A percentile compares a stretch with the other conserved stretches of the same genome.
phyloP scores from a whole-genome alignment of 2,888 invertebrate genomes.

The Euproctis similis region DNA sequence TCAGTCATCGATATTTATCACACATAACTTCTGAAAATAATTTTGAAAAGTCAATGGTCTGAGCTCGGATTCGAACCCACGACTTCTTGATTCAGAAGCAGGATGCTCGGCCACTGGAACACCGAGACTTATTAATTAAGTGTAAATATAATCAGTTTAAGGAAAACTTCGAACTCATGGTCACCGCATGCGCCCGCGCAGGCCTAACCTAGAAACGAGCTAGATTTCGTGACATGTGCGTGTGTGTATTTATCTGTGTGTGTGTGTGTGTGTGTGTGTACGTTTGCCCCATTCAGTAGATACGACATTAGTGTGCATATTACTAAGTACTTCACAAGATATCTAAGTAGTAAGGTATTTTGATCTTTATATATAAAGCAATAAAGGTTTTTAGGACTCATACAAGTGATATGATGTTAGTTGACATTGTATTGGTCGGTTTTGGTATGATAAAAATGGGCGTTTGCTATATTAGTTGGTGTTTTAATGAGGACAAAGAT shows the following conservation, averaged over 20 bases:
- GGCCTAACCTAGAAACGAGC: constrained; percentile 69
- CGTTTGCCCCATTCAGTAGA: constrained; percentile 48
- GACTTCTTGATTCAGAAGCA: too few relatives aligned
- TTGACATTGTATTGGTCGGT: constrained; percentile 67
- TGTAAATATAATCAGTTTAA: constrained; percentile 1
- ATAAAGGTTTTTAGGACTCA: constrained; percentile 20
- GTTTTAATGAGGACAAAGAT: too few relatives aligned
- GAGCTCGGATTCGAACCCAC: too few relatives aligned
- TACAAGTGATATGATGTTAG: too few relatives aligned
- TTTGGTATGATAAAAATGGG: constrained; percentile 69
- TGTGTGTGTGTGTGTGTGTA: constrained; percentile 37
- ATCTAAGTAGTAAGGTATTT: constrained; percentile 21
- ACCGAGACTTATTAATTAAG: too few relatives aligned
- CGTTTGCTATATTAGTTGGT: constrained; percentile 51
- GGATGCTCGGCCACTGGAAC: too few relatives aligned
- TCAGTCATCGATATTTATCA: too few relatives aligned
- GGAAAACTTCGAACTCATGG: constrained; percentile 27
- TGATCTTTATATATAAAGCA: constrained; percentile 15
- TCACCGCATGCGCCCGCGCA: constrained; percentile 54
- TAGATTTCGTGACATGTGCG: constrained; percentile 68
- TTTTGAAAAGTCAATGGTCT: too few relatives aligned
- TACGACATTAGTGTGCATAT: constrained; percentile 32
- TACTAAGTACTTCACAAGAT: too few relatives aligned
- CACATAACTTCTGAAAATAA: too few relatives aligned
- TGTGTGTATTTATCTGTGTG: constrained; percentile 46